Evolutionary conservation across 2,113 vertebrate genomes (phyloP).

Genomic region (Pipra filicauda): DNA sequence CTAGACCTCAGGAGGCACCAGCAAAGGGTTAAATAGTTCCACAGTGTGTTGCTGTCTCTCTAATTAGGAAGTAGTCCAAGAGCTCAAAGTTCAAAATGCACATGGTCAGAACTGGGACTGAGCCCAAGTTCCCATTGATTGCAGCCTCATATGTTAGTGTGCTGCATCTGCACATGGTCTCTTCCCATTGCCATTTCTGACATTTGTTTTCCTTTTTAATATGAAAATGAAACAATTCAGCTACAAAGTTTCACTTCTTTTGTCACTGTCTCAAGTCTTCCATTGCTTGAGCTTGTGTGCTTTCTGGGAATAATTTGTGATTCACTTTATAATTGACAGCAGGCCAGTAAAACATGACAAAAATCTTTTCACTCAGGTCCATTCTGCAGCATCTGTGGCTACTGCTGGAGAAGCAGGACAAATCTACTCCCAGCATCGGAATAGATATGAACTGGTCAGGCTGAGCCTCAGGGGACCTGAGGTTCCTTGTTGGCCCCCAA

Average conservation of each 20-base stretch:
- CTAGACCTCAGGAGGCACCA: background rate
- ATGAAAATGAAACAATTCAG: background rate
- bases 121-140: constrained; percentile 25
- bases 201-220: background rate
- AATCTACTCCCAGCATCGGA: background rate
- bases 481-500: background rate
- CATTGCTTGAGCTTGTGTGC: background rate
- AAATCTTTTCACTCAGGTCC: background rate
- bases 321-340: constrained; percentile 8
- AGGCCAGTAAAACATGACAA: background rate
- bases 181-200: background rate
- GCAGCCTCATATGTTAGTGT: background rate
- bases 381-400: background rate
- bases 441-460: background rate
- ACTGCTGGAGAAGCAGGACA: background rate
- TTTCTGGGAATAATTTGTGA: constrained; percentile 7
- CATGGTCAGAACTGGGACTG: background rate
- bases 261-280: background rate
- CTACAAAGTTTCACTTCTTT: background rate
- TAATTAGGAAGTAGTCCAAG: constrained; percentile 45
- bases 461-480: background rate
- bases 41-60: background rate
- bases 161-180: background rate
- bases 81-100: constrained; percentile 53
- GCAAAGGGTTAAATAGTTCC: constrained; percentile 29